These are phyloP conservation scores for Hoplostethus atlanticus DNA, from an alignment of 2,797 vertebrate genomes.

Conservation along the genomic window DNA sequence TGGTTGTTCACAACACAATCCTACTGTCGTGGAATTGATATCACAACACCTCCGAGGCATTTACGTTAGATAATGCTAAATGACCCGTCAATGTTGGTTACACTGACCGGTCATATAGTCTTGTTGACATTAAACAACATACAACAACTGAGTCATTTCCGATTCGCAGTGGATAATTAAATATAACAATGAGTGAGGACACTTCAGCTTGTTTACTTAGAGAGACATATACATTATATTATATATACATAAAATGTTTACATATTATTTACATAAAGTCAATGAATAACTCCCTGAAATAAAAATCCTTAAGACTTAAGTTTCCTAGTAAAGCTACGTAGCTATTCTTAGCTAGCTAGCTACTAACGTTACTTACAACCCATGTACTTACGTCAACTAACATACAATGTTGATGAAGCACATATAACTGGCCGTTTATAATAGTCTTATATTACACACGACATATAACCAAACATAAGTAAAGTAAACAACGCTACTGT, in stretches of 20 bases:
- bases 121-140: not conserved
- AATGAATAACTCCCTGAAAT: not conserved
- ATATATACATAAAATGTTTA: too few relatives aligned
- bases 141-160: constrained; percentile 50
- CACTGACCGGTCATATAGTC: too few relatives aligned
- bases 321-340: constrained; percentile 26
- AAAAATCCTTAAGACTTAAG: not conserved
- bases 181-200: not conserved
- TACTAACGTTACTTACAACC: not conserved
- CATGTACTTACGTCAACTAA: not conserved
- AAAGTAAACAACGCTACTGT: constrained; percentile 21
- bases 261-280: too few relatives aligned
- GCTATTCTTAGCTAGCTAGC: constrained; percentile 44
- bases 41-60: not conserved
- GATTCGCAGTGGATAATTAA: constrained; percentile 25
- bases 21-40: too few relatives aligned
- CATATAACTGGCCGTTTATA: rapidly evolving
- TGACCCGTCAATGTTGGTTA: too few relatives aligned
- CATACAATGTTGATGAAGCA: rapidly evolving
- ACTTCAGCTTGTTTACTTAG: too few relatives aligned
- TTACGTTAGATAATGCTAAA: not conserved
- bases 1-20: not conserved
- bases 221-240: too few relatives aligned
- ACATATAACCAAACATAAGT: not conserved
- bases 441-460: not conserved